Base-by-base conservation (phyloP, 2,888 invertebrate species). In the Cheilosia urbana region DNA sequence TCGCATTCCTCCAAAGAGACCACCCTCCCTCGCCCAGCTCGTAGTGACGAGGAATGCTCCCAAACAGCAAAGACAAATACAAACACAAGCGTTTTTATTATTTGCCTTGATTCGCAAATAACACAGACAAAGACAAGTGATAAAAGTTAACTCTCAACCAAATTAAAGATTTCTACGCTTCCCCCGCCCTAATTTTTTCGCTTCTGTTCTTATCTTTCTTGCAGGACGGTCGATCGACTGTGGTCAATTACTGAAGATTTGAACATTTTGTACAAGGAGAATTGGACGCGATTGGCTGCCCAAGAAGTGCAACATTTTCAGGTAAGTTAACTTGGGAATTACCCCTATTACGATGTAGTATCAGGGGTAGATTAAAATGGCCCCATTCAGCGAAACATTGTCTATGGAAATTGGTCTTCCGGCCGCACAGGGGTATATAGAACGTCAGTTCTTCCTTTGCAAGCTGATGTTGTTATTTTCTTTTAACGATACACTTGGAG, bases 241-340 rank as follows among this genome's bases (percentile, higher is more conserved):
- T 97, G 97, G 97, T 95, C 96, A 80, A 96, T 97, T 88, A 97
- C 98, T 0, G 96, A 96, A 91, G 96, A 96, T 90, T 93, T 97
- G 72, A 98, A 98, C 91, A 97, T 98, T 88, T 93, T 98, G 75
- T 97, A 97, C 91, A 96, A 96, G 90, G 96, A 97, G 89, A 98
- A 98, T 92, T 98, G 98, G 98, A 98, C 97, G 17, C 94, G 95
- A 87, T 92, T 97, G 87, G 97, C 97, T 0, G 96, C 97, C n/a
- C 95, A 96, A 88, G 96, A 97, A 92, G 96, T 98, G 88, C 94
- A 96, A 91, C 95, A 96, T 89, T 97, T 97, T 91, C 97, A 98
- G 93, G 95, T 95, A 88, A 93, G 88, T 82, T 80, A 71, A 80
- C 82, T 65, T 65, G 27, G n/a, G 30, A 75, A 65, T 81, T 79